Percentiles rank a stretch among this genome's conserved stretches.
phyloP scores from a whole-genome alignment of 1,140 invertebrate species.

The Zaprionus taronus region DNA sequence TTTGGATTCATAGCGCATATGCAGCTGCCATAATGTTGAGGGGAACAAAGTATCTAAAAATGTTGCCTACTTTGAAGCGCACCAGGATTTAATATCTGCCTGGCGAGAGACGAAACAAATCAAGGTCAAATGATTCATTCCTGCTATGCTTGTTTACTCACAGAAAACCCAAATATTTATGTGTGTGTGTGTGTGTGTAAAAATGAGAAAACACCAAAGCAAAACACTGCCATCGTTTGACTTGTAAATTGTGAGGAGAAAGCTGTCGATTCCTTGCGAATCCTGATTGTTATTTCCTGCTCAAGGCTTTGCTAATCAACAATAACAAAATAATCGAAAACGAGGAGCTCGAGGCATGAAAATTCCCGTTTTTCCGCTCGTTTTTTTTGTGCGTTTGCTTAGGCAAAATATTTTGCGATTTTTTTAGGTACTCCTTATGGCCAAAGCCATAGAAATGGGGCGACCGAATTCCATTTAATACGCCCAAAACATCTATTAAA shows the following conservation, averaged over 20 bases:
- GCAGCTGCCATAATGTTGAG: neutral
- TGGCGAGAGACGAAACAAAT: conserved; percentile 8
- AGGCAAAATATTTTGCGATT: neutral
- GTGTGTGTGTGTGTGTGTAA: neutral
- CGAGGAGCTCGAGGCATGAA: conserved; percentile 12
- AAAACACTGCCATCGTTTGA: conserved; percentile 20
- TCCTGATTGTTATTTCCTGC: conserved; percentile 22
- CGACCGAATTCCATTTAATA: neutral
- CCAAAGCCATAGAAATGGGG: neutral
- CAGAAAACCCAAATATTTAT: neutral
- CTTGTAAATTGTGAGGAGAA: conserved; percentile 29
- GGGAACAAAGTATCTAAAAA: neutral
- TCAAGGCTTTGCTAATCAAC: conserved; percentile 38
- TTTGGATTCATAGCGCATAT: neutral
- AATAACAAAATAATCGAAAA: conserved; percentile 48
- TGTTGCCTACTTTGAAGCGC: conserved; percentile 27
- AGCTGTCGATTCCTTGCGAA: neutral
- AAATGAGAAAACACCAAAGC: conserved; percentile 10
- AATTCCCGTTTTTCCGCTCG: neutral
- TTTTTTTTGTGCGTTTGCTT: neutral
- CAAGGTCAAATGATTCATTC: conserved; percentile 37
- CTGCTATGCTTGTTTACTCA: conserved; percentile 28
- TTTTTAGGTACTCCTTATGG: neutral
- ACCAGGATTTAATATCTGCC: neutral
- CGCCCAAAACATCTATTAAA: conserved; percentile 2